phyloP scores from a whole-genome alignment of 2,888 invertebrate genomes.

The Marronus borbonicus region DNA sequence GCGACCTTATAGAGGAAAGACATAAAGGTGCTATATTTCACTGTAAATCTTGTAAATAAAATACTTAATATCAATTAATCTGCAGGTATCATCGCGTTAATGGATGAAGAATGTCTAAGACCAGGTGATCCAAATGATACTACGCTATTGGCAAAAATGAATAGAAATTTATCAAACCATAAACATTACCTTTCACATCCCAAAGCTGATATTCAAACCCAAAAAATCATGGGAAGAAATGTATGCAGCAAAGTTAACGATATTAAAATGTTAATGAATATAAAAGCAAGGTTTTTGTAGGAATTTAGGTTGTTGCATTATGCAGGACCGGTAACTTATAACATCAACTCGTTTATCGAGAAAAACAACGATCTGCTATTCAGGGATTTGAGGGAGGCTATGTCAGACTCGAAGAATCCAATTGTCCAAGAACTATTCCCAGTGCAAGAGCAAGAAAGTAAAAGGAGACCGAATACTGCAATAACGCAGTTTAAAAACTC shows the following conservation, averaged over 20 bases:
- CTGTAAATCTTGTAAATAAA: background rate
- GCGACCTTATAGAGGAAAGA: conserved; percentile 92
- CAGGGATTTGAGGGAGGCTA: conserved; percentile 88
- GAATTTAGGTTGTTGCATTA: conserved; percentile 94
- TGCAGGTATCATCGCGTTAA: conserved; percentile 83
- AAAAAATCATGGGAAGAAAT: conserved; percentile 88
- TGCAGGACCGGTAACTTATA: conserved; percentile 95
- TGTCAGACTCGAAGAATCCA: conserved; percentile 80
- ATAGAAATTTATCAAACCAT: conserved; percentile 81
- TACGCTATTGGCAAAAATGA: conserved; percentile 87
- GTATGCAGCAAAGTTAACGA: conserved; percentile 71
- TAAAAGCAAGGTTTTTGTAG: conserved; percentile 69
- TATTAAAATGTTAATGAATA: background rate
- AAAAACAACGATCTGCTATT: conserved; percentile 95
- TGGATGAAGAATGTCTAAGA: conserved; percentile 94
- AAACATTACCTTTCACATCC: conserved; percentile 88
- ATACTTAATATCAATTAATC: background rate
- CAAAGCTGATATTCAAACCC: conserved; percentile 83
- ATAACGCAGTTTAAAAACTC: conserved; percentile 93
- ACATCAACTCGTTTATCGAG: conserved; percentile 88
- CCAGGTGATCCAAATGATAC: conserved; percentile 90
- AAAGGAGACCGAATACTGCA: conserved; percentile 92
- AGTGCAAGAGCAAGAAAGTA: conserved; percentile 78
- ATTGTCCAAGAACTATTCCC: conserved; percentile 78
- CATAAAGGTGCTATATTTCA: conserved; percentile 79